A percentile compares a stretch with the other conserved stretches of the same genome.
phyloP scores from a whole-genome alignment of 2,797 vertebrate species.

The Buceros bicornis region DNA sequence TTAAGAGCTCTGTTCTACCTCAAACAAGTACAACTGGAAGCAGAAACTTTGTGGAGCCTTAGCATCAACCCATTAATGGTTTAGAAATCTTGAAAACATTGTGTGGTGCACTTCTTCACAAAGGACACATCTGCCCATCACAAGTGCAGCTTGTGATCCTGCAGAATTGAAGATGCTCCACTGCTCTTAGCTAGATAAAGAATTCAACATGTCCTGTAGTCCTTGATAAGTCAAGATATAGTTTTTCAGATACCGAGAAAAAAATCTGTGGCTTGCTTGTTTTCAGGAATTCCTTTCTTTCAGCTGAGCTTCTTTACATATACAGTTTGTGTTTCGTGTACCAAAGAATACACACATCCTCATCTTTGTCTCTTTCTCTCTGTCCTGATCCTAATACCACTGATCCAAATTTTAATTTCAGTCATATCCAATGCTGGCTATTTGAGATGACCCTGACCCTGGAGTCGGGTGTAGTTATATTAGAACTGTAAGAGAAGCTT shows the following conservation, averaged over 20 bases:
- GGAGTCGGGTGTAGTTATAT: rapidly evolving
- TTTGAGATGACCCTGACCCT: background rate
- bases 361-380: background rate
- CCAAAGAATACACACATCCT: background rate
- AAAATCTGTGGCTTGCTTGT: background rate
- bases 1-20: background rate
- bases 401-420: background rate
- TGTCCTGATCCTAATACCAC: background rate
- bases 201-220: background rate
- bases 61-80: background rate
- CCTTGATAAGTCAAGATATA: background rate
- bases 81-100: background rate
- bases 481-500: background rate
- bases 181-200: background rate
- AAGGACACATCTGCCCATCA: background rate
- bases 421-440: background rate
- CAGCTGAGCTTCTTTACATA: background rate
- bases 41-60: background rate
- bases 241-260: background rate
- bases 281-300: background rate
- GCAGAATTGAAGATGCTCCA: background rate
- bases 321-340: background rate
- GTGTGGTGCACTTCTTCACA: background rate
- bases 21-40: background rate
- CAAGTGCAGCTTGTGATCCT: background rate